Percentiles rank a stretch among this genome's conserved stretches.
Conservation (phyloP, 2,888 invertebrate genomes). For the Brenthis daphne region DNA sequence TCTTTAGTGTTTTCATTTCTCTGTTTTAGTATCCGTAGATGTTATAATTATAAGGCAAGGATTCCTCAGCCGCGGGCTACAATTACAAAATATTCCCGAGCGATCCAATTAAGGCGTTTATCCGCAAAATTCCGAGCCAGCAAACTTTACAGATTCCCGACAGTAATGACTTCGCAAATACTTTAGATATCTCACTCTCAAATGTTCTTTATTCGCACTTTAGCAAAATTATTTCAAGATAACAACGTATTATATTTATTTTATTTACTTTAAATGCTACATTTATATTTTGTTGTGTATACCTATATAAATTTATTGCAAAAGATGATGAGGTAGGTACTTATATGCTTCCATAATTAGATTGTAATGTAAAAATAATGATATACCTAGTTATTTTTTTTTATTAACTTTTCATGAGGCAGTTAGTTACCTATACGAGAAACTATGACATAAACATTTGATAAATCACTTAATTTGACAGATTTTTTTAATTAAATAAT, state of each 20-base stretch:
- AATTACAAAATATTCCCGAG: slow-evolving; percentile 77
- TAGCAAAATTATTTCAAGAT: slow-evolving; percentile 28
- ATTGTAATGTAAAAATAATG: too few relatives aligned
- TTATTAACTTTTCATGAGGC: too few relatives aligned
- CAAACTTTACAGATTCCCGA: slow-evolving; percentile 66
- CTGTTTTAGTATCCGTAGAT: slow-evolving; percentile 14
- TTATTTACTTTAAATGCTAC: too few relatives aligned
- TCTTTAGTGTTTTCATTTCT: slow-evolving; percentile 3
- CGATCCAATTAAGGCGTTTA: slow-evolving; percentile 79
- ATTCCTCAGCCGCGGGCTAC: slow-evolving; percentile 52
- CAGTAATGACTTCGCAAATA: slow-evolving; percentile 53
- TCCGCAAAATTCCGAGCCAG: slow-evolving; percentile 76
- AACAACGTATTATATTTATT: slow-evolving; percentile 1
- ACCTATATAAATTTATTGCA: too few relatives aligned
- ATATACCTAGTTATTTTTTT: too few relatives aligned
- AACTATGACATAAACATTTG: too few relatives aligned
- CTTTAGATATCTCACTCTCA: slow-evolving; percentile 63
- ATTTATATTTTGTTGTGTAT: too few relatives aligned
- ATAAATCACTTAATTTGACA: too few relatives aligned
- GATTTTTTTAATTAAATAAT: too few relatives aligned
- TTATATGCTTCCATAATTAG: too few relatives aligned
- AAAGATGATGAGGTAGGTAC: too few relatives aligned
- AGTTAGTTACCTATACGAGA: too few relatives aligned
- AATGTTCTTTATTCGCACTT: slow-evolving; percentile 55
- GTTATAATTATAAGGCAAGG: slow-evolving; percentile 38